Conservation (phyloP, 2,888 invertebrate genomes). For the Epinotia brunnichana region DNA sequence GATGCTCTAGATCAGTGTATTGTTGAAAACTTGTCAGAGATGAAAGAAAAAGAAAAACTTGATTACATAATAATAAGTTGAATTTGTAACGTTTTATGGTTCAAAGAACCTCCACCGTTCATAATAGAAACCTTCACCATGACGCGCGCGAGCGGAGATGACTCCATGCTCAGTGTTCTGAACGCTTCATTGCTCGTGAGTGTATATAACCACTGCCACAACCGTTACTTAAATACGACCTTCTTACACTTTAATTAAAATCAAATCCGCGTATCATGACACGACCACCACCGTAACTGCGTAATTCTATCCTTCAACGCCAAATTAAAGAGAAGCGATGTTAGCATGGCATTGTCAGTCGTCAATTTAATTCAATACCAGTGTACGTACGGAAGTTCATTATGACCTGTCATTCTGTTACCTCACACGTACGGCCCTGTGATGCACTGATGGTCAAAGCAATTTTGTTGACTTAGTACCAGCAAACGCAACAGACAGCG, state of each 20-base stretch:
- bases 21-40: no score
- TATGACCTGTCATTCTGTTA: constrained; percentile 63
- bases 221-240: constrained; percentile 34
- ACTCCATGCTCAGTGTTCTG: neutral
- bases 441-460: constrained; percentile 50
- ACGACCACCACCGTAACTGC: constrained; percentile 19
- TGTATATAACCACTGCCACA: constrained; percentile 3
- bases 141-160: constrained; percentile 1
- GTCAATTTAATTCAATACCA: constrained; percentile 46
- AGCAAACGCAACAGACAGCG: constrained; percentile 42
- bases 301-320: constrained; percentile 36
- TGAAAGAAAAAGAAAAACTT: no score
- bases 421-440: constrained; percentile 47
- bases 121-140: neutral
- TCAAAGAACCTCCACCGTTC: neutral
- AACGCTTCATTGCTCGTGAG: constrained; percentile 12
- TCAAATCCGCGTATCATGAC: constrained; percentile 40
- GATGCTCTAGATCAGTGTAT: no score
- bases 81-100: neutral
- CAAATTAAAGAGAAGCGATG: constrained; percentile 55
- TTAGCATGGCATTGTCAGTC: constrained; percentile 59
- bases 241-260: constrained; percentile 24
- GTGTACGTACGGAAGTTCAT: constrained; percentile 61
- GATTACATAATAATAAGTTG: neutral
- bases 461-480: constrained; percentile 48